A percentile compares a stretch with the other conserved stretches of the same genome.
phyloP scores from a whole-genome alignment of 2,797 vertebrate genomes.

The Sebastes minor region DNA sequence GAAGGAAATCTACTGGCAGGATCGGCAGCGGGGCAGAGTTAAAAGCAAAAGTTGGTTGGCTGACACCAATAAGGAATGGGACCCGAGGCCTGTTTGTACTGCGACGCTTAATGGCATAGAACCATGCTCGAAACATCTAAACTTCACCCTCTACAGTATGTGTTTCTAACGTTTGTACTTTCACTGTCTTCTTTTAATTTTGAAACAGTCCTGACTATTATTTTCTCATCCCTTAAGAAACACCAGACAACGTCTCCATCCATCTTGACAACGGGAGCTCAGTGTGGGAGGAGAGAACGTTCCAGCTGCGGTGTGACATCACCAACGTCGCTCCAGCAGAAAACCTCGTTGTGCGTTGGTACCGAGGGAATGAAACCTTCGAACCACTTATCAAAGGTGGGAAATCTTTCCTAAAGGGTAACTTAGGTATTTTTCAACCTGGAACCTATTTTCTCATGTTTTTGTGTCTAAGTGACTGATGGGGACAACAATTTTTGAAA shows the following conservation, averaged over 20 bases:
- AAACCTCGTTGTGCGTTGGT: conserved; percentile 64
- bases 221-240: conserved; percentile 47
- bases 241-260: conserved; percentile 64
- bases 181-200: neutral
- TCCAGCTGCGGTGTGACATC: conserved; percentile 72
- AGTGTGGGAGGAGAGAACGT: conserved; percentile 4
- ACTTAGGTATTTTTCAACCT: too few species aligned
- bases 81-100: conserved; percentile 33
- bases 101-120: conserved; percentile 3
- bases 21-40: fast-evolving
- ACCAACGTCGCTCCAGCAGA: conserved; percentile 55
- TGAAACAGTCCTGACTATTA: neutral
- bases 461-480: too few species aligned
- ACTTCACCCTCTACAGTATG: conserved; percentile 74
- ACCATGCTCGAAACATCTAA: conserved; percentile 31
- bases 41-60: neutral
- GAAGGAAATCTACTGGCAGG: conserved; percentile 47
- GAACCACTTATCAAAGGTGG: conserved; percentile 8
- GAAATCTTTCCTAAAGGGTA: neutral
- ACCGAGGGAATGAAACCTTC: conserved; percentile 39
- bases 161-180: neutral
- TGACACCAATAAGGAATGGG: conserved; percentile 43
- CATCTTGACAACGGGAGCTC: neutral
- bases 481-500: too few species aligned
- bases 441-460: too few species aligned